Conservation (phyloP, 2,113 vertebrate species). For the Anthoscopus minutus region DNA sequence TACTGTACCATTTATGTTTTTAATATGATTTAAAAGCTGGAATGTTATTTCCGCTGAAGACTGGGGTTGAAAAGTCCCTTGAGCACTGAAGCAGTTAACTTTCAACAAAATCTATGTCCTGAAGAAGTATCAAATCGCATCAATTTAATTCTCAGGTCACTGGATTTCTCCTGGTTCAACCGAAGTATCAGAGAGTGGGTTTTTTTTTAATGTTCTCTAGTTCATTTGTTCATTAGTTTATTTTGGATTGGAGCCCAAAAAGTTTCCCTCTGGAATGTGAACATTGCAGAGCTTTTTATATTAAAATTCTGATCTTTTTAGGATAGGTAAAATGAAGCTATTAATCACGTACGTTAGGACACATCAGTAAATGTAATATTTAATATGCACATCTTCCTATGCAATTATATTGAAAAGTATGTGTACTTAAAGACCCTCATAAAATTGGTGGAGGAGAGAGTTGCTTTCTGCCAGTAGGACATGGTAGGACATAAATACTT, state of each 20-base stretch:
- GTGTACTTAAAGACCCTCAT: slow-evolving; percentile 22
- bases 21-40: slow-evolving; percentile 22
- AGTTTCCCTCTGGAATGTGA: neutral
- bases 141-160: slow-evolving; percentile 32
- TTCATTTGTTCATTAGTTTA: neutral
- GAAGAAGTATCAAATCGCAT: neutral
- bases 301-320: slow-evolving; percentile 20
- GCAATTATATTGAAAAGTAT: neutral
- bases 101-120: neutral
- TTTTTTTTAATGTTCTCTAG: slow-evolving; percentile 20
- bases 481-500: neutral
- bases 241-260: slow-evolving; percentile 2
- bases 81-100: slow-evolving; percentile 1
- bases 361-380: slow-evolving; percentile 19
- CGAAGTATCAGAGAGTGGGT: neutral
- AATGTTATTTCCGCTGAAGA: neutral
- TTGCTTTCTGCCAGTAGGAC: neutral
- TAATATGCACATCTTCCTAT: slow-evolving; percentile 25
- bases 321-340: neutral
- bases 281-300: neutral
- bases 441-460: slow-evolving; percentile 1
- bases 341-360: neutral
- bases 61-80: neutral
- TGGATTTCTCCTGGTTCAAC: slow-evolving; percentile 14
- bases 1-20: slow-evolving; percentile 4